Evolutionary conservation across 1,140 invertebrate species (phyloP), one percentile per base, ranked within the genome.

Genomic region (Copidosoma floridanum): DNA sequence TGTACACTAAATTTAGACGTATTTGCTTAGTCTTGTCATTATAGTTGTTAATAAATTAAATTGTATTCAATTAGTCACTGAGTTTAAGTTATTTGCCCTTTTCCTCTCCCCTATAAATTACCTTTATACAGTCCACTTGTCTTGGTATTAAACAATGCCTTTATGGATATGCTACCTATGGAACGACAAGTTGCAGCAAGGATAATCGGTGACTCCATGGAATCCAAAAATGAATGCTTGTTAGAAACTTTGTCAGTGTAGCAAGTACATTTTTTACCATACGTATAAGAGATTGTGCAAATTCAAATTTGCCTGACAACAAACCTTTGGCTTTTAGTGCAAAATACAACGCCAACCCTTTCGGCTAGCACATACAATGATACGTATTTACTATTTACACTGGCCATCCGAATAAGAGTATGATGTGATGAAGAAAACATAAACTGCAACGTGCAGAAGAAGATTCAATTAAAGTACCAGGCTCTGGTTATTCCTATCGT

Each of bases 331-430:
- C 57, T 82, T 83, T 1, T 76, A 93, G 92, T 89, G 80, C 90
- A 92, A 83, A 88, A 85, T 69, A 87, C 90, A 47, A 89, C 87
- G 16, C 90, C 94, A n/a, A 97, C 94, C 6, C 78, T 98, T 32
- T 98, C 95, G 95, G 94, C 93, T 20, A 95, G 95, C 21, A 98
- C 95, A 3, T 97, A 97, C 74, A 93, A 91, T 70, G 94, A 94
- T 10, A 91, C 92, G 8, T 90, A 97, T 2, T 95, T 89, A 71
- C 89, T 95, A 6, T 94, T 94, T 79, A 93, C 91, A 14, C 83
- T 97, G 60, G 83, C 84, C 40, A 83, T 95, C 7, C 91, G 92
- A 8, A 83, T 84, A 6, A 83, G 83, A 0, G 85, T 85, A 26
- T 88, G 88, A 68, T 81, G 90, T 65, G 83, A 83, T 67, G 86